Evolutionary conservation across 2,888 invertebrate genomes (phyloP), one percentile per base, ranked within the genome.

Genomic region (Patella ulyssiponensis): DNA sequence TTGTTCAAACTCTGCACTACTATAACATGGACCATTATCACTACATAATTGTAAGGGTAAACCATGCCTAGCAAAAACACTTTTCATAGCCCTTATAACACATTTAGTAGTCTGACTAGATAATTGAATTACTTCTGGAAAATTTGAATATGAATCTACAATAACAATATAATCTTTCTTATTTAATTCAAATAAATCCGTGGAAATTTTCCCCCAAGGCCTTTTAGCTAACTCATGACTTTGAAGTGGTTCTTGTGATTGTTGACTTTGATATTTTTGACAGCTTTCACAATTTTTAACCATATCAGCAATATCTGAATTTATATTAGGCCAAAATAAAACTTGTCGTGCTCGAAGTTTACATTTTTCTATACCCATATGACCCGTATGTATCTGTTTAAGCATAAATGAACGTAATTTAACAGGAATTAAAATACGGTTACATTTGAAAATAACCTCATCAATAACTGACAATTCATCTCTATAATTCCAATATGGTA

Each of bases 1-100:
- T 20, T 78, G 11, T 15, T 5, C 14, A 44, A 78, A 78, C 64
- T 78, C 76, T 1, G 15, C 70, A 69, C 56, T 56, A n/a, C 15
- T 20, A 33, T 58, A 79, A 14, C 76, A 76, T 33, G 78, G 76
- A 17, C 75, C 75, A 69, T 75, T 78, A 54, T 78, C 78, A 76
- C 73, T 71, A 14, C 71, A n/a, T 15, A 78, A 11, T 54, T 71
- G 33, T 15, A 72, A 23, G 14, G 75, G 78, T n/a, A 76, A 33
- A 51, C 78, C 78, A 76, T 73, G 76, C 56, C 76, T 69, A 20
- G 76, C 23, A 76, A 76, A 78, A 33, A 52, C 27, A 14, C 52
- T 44, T 69, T 73, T 76, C 53, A 76, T 17, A 51, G 72, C 71
- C n/a, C 23, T 73, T 4, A 27, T 53, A 69, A 17, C 52, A 51